Conservation (phyloP, 1,140 invertebrate species). For the Protaetia brevitarsis region DNA sequence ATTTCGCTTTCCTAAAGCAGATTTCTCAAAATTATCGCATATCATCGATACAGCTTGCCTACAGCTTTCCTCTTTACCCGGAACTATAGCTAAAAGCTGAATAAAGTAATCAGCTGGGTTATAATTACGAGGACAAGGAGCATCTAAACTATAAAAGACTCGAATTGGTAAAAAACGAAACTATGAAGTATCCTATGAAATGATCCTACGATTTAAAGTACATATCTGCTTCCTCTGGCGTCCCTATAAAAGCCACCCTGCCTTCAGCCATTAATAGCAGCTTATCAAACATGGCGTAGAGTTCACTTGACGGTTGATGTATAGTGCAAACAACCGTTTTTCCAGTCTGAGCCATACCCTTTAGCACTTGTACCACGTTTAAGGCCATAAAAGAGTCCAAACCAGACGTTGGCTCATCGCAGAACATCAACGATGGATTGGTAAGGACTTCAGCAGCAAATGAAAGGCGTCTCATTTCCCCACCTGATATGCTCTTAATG, state of each 20-base stretch:
- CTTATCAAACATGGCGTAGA: conserved; percentile 90
- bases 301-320: conserved; percentile 93
- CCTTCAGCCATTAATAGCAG: conserved; percentile 90
- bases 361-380: conserved; percentile 84
- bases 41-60: conserved; percentile 71
- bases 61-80: conserved; percentile 73
- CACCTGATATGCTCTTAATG: conserved; percentile 91
- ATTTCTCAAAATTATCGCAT: conserved; percentile 69
- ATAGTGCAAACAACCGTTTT: conserved; percentile 94
- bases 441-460: conserved; percentile 95
- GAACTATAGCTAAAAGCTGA: conserved; percentile 78
- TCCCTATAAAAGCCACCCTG: conserved; percentile 84
- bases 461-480: conserved; percentile 92
- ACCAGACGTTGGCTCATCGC: conserved; percentile 94
- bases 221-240: conserved; percentile 68
- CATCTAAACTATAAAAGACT: conserved; percentile 60
- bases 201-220: conserved; percentile 78
- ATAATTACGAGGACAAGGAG: conserved; percentile 80
- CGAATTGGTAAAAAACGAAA: not conserved
- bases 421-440: conserved; percentile 92
- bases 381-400: conserved; percentile 83
- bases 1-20: conserved; percentile 59
- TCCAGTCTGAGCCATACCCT: conserved; percentile 74
- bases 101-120: conserved; percentile 96
- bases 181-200: not conserved